Conservation (phyloP, 2,888 invertebrate genomes). For the Geophilus truncorum region DNA sequence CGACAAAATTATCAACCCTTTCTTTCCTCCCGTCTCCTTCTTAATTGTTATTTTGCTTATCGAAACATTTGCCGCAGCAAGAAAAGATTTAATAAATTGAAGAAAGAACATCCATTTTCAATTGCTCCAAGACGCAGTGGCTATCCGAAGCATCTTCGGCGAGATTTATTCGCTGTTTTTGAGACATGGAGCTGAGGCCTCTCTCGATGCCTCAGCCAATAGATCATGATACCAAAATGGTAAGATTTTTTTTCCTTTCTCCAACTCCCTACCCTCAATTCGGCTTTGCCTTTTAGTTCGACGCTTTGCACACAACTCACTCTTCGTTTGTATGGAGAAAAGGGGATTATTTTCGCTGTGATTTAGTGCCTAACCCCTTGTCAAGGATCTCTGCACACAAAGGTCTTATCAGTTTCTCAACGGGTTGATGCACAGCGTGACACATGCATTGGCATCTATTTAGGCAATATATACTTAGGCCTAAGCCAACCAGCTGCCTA, state of each 20-base stretch:
- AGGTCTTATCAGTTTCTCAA: slow-evolving; percentile 17
- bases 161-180: background rate
- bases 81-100: no score
- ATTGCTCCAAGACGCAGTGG: background rate
- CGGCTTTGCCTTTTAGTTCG: background rate
- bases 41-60: background rate
- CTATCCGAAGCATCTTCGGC: background rate
- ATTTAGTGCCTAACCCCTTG: slow-evolving; percentile 6
- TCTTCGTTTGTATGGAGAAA: background rate
- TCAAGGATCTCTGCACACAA: background rate
- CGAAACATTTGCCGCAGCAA: no score
- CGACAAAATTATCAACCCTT: background rate
- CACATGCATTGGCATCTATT: slow-evolving; percentile 1
- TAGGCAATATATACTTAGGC: background rate
- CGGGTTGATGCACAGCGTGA: slow-evolving; percentile 4
- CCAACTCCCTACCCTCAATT: background rate
- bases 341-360: slow-evolving; percentile 11
- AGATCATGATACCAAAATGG: background rate
- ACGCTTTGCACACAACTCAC: background rate
- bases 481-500: slow-evolving; percentile 1
- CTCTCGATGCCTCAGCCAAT: background rate
- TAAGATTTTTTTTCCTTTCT: background rate
- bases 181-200: background rate
- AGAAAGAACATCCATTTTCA: background rate
- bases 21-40: background rate